Percentiles rank a stretch among this genome's conserved stretches.
phyloP scores from a whole-genome alignment of 1,140 invertebrate genomes.

The Zaprionus vittiger region DNA sequence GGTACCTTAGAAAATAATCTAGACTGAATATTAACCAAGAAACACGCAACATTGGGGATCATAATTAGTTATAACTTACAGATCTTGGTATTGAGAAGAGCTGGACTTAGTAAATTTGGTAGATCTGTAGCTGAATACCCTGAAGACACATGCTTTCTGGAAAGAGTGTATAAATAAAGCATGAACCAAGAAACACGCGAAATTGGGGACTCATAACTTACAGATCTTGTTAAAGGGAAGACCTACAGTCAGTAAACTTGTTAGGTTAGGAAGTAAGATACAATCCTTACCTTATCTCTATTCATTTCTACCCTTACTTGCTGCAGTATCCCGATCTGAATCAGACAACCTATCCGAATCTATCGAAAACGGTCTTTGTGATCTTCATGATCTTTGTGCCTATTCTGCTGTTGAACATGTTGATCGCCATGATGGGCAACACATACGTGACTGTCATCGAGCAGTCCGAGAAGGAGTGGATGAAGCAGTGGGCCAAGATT shows the following conservation, averaged over 20 bases:
- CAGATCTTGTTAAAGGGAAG: too few relatives aligned
- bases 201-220: too few relatives aligned
- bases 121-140: too few relatives aligned
- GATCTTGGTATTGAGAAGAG: too few relatives aligned
- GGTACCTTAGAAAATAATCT: too few relatives aligned
- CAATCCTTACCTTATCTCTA: neutral
- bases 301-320: neutral
- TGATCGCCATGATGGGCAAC: slow-evolving; percentile 99
- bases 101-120: too few relatives aligned
- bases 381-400: slow-evolving; percentile 99
- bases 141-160: too few relatives aligned
- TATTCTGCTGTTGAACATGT: slow-evolving; percentile 97
- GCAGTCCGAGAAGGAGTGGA: slow-evolving; percentile 99
- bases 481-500: slow-evolving; percentile 99
- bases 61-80: too few relatives aligned
- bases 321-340: slow-evolving; percentile 96
- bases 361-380: slow-evolving; percentile 97
- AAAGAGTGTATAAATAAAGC: rapidly evolving
- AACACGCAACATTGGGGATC: too few relatives aligned
- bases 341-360: slow-evolving; percentile 94
- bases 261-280: neutral
- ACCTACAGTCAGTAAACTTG: neutral
- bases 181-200: too few relatives aligned
- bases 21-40: too few relatives aligned
- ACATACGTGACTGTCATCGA: slow-evolving; percentile 99